These are phyloP conservation scores for Erebia epiphron DNA, from an alignment of 2,888 invertebrate genomes.

Conservation along the genomic window DNA sequence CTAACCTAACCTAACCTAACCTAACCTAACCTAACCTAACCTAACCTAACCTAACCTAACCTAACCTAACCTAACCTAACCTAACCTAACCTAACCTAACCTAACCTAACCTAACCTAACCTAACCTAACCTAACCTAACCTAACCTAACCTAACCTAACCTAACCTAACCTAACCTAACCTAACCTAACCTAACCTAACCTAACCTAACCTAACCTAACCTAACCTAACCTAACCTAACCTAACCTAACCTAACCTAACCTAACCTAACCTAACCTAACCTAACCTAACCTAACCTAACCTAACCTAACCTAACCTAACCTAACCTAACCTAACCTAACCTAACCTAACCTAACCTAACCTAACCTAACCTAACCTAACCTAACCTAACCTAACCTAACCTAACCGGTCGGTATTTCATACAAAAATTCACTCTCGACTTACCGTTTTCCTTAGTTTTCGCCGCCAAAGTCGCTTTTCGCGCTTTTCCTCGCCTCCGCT, in stretches of 20 bases:
- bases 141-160: constrained; percentile 13
- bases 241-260: constrained; percentile 1
- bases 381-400: constrained; percentile 27
- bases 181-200: background rate
- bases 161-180: background rate
- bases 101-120: constrained; percentile 43
- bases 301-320: background rate
- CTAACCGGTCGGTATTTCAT: too few species aligned
- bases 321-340: background rate
- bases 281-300: constrained; percentile 1
- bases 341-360: background rate
- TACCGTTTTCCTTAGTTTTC: too few species aligned
- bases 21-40: constrained; percentile 38
- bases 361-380: constrained; percentile 36
- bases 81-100: constrained; percentile 42
- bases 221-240: constrained; percentile 1
- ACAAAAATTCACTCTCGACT: too few species aligned
- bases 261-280: constrained; percentile 1
- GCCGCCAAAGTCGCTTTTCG: too few species aligned
- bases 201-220: constrained; percentile 1
- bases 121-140: constrained; percentile 9
- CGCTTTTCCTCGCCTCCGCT: too few species aligned
- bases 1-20: constrained; percentile 33
- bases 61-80: constrained; percentile 38
- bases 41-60: constrained; percentile 38